Evolutionary conservation across 2,888 invertebrate species (phyloP).

Genomic region (Parnassius smintheus): DNA sequence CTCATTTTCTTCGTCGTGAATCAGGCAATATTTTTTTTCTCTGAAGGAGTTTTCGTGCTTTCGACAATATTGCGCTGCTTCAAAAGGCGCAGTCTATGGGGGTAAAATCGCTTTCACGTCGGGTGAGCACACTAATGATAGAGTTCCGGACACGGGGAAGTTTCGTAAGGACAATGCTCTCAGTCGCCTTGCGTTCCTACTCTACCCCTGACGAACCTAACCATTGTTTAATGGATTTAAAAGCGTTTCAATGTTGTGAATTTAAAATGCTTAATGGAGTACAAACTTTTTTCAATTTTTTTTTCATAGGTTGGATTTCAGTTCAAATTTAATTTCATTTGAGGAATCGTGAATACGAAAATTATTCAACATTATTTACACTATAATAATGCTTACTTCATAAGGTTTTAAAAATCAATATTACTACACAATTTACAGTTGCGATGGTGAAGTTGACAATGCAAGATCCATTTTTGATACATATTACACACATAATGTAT

Average conservation of each 20-base stretch:
- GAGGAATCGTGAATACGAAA: not conserved
- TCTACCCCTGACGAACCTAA: constrained; percentile 58
- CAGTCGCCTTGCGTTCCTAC: constrained; percentile 34
- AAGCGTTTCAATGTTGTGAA: constrained; percentile 62
- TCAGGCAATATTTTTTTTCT: constrained; percentile 64
- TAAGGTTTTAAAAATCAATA: too few species aligned
- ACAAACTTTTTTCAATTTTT: constrained; percentile 26
- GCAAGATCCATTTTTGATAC: too few species aligned
- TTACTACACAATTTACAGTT: too few species aligned
- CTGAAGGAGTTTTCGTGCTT: constrained; percentile 75
- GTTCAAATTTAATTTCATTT: constrained; percentile 1
- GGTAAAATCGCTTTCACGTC: constrained; percentile 77
- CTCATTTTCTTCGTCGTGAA: constrained; percentile 69
- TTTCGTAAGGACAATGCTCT: constrained; percentile 39
- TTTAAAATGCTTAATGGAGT: constrained; percentile 42
- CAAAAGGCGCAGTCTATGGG: constrained; percentile 66
- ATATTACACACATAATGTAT: too few species aligned
- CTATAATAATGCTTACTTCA: too few species aligned
- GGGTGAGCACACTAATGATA: constrained; percentile 80
- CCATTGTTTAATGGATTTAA: constrained; percentile 66
- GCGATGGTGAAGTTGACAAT: too few species aligned
- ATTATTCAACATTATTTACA: not conserved
- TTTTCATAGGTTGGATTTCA: not conserved
- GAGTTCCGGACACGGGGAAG: constrained; percentile 69
- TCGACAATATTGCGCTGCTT: constrained; percentile 78